phyloP scores from a whole-genome alignment of 1,140 invertebrate species.

The Camponotus vicinus region DNA sequence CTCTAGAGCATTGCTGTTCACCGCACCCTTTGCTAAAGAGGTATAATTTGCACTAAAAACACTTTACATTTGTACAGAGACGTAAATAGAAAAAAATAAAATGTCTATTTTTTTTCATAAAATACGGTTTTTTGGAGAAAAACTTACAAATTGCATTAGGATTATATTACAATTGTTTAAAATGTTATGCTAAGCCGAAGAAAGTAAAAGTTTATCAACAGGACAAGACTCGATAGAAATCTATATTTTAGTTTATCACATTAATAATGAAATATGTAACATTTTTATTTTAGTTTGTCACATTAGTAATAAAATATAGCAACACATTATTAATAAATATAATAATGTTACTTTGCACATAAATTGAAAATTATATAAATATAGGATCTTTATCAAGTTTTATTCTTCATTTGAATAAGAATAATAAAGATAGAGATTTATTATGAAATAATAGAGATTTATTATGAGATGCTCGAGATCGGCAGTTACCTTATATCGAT shows the following conservation, averaged over 20 bases:
- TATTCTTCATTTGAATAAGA: not conserved
- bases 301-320: too few relatives aligned
- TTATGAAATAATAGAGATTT: not conserved
- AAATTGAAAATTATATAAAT: slow-evolving; percentile 40
- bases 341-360: slow-evolving; percentile 12
- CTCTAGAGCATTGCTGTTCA: slow-evolving; percentile 93
- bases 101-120: too few relatives aligned
- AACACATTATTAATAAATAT: not conserved
- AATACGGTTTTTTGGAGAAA: too few relatives aligned
- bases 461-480: not conserved
- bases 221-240: not conserved
- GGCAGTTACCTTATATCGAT: not conserved
- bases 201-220: too few relatives aligned
- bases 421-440: not conserved
- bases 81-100: too few relatives aligned
- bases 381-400: not conserved
- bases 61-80: not conserved
- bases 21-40: slow-evolving; percentile 93
- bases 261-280: too few relatives aligned
- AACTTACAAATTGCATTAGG: too few relatives aligned
- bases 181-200: too few relatives aligned
- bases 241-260: too few relatives aligned
- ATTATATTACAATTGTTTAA: too few relatives aligned
- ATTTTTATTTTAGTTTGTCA: too few relatives aligned
- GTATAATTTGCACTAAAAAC: slow-evolving; percentile 80